Percentiles rank a stretch among this genome's conserved stretches.
Conservation (phyloP, 2,113 vertebrate genomes). For the Circaetus cinerascens region DNA sequence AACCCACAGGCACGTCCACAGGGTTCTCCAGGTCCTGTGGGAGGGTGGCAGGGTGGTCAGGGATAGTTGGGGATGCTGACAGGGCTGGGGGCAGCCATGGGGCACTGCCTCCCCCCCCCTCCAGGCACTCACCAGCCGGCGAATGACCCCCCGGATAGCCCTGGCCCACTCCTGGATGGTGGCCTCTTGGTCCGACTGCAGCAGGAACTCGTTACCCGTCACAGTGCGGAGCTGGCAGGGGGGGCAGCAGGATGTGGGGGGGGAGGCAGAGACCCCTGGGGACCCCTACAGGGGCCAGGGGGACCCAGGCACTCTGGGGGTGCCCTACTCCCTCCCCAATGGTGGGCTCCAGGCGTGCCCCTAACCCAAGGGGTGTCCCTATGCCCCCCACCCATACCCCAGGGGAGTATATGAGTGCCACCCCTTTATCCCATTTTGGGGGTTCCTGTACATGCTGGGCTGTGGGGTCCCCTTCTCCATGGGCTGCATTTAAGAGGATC, state of each 20-base stretch:
- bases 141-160: constrained; percentile 82
- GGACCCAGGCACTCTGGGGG: background rate
- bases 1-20: constrained; percentile 79
- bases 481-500: background rate
- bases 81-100: too few species aligned
- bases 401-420: background rate
- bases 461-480: background rate
- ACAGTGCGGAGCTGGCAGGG: constrained; percentile 82
- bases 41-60: too few species aligned
- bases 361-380: background rate
- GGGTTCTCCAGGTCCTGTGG: constrained; percentile 88
- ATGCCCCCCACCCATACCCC: too few species aligned
- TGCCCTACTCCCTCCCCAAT: background rate
- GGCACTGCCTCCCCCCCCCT: background rate
- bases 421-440: background rate
- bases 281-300: background rate
- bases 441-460: background rate
- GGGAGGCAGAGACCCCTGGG: too few species aligned
- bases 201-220: constrained; percentile 89
- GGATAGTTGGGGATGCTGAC: accelerated
- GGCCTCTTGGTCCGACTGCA: constrained; percentile 86
- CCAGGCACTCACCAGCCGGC: constrained; percentile 79
- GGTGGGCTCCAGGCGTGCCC: too few species aligned
- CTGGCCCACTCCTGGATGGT: constrained; percentile 85
- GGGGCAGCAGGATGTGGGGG: constrained; percentile 19